Base-by-base conservation (phyloP, 2,797 vertebrate genomes). In the Chelonia mydas region DNA sequence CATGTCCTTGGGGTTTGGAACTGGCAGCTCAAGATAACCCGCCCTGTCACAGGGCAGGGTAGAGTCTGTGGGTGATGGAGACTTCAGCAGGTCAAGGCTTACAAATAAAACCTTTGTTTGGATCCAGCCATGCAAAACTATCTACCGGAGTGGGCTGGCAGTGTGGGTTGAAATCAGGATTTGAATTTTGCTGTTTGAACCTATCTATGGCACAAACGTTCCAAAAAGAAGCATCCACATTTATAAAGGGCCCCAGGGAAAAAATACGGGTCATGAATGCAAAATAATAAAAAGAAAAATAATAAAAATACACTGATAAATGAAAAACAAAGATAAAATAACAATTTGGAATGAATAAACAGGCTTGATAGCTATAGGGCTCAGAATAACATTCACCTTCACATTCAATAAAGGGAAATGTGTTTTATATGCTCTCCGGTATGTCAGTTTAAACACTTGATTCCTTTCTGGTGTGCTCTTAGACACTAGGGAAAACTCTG, bases 1-100 rank as follows among this genome's bases (percentile, higher is more conserved):
- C 79, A 47, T 41, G 83, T 74, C 94, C 94, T 97, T 93, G 93
- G 19, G 87, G 92, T 91, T 95, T 81, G 49, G 49, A 78, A 61
- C 19, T 68, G 51, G 68, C n/a, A 59, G 55, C 28, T 53, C 83
- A 55, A 53, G n/a, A 86, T 50, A 82, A 57, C 27, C 33, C 19
- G 45, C 7, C 7, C 6, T 33, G 53, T 17, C 41, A 37, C 33
- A 68, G 31, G 15, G 37, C 25, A 33, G 16, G 11, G 41, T 10
- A 23, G 9, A 23, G 7, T 6, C 21, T 10, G 31, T 65, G 54
- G 7, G 68, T 37, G 79, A 23, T 19, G 13, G 11, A 78, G 7
- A 54, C 6, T 51, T 37, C 6, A 23, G 15, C 31, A 77, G 25
- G 74, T 21, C 83, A 27, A 45, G 57, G 33, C 1, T 92, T 68